Percentiles rank a stretch among this genome's conserved stretches.
phyloP scores from a whole-genome alignment of 2,888 invertebrate species.

The Osmoderma eremita region DNA sequence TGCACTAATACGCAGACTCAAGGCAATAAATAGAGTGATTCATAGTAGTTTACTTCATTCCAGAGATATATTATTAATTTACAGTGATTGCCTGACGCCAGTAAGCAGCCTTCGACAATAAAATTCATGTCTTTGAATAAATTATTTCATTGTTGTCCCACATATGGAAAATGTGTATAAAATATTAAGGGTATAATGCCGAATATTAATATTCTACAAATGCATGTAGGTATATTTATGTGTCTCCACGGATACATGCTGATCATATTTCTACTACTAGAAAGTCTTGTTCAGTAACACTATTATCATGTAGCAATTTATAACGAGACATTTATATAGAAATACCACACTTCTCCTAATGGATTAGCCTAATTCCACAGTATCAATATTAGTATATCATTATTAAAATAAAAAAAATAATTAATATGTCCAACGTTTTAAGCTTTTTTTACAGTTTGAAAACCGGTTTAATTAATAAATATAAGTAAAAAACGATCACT shows the following conservation, averaged over 20 bases:
- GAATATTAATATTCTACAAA: constrained; percentile 28
- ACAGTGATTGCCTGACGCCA: constrained; percentile 11
- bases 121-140: constrained; percentile 18
- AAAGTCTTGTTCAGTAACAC: constrained; percentile 27
- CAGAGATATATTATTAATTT: constrained; percentile 20
- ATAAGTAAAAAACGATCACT: no score
- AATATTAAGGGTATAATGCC: constrained; percentile 16
- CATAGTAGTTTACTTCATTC: constrained; percentile 17
- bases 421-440: no score
- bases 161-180: constrained; percentile 10
- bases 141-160: constrained; percentile 26
- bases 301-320: constrained; percentile 29
- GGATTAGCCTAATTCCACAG: constrained; percentile 18
- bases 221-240: constrained; percentile 23
- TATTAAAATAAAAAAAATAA: no score
- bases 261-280: constrained; percentile 28
- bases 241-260: constrained; percentile 29
- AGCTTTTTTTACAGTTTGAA: no score
- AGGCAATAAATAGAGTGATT: constrained; percentile 12
- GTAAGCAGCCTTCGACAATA: constrained; percentile 21
- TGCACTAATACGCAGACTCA: neutral
- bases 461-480: no score
- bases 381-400: neutral
- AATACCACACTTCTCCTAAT: constrained; percentile 5
- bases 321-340: constrained; percentile 25